Evolutionary conservation across 2,797 vertebrate genomes (phyloP).

Genomic region (Lepus townsendii): DNA sequence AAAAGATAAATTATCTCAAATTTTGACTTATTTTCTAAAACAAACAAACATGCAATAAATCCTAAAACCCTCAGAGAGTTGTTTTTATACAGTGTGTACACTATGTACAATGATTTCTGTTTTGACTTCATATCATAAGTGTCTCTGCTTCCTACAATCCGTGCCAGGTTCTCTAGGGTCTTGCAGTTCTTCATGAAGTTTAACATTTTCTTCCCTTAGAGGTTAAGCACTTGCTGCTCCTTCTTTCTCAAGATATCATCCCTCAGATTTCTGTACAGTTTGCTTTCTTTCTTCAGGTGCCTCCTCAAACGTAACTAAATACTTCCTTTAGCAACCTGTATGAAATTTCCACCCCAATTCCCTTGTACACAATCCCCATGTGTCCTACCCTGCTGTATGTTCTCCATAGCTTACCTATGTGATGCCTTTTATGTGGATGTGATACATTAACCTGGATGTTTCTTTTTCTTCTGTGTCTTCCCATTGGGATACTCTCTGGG

Average conservation of each 20-base stretch:
- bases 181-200: not conserved
- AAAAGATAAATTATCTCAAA: not conserved
- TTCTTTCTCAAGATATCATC: not conserved
- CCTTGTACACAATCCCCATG: not conserved
- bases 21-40: not conserved
- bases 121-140: not conserved
- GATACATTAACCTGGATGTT: not conserved
- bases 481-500: not conserved
- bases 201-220: not conserved
- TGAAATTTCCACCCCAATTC: rapidly evolving
- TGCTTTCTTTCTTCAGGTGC: not conserved
- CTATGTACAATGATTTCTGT: not conserved
- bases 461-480: not conserved
- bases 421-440: not conserved
- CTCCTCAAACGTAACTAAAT: not conserved
- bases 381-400: not conserved
- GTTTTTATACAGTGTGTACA: not conserved
- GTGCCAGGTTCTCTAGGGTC: not conserved
- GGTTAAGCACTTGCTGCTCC: not conserved
- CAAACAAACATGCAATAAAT: not conserved
- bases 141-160: not conserved
- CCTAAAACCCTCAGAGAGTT: not conserved
- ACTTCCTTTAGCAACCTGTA: not conserved
- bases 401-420: not conserved
- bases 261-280: not conserved